Conservation (phyloP, 2,888 invertebrate genomes). For the Leucophora obtusa region DNA sequence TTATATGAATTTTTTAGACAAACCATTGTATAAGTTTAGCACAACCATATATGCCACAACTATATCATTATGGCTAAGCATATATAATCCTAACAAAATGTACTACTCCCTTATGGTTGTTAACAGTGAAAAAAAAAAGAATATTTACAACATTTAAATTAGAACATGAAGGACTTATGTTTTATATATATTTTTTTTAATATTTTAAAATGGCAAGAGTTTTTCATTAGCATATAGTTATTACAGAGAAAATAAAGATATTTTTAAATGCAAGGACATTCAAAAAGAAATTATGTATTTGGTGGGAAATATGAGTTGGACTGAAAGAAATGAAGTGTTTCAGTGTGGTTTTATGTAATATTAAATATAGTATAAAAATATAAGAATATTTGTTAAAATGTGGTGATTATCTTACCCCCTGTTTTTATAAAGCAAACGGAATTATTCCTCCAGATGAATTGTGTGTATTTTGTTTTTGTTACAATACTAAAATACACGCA, state of each 20-base stretch:
- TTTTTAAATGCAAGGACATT: conserved; percentile 32
- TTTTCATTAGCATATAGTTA: conserved; percentile 58
- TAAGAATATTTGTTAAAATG: too few relatives aligned
- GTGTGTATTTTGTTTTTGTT: too few relatives aligned
- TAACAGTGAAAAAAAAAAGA: conserved; percentile 25
- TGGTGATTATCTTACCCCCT: too few relatives aligned
- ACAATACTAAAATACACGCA: too few relatives aligned
- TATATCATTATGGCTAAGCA: conserved; percentile 62
- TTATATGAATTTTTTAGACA: conserved; percentile 36
- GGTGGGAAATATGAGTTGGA: background rate
- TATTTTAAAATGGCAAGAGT: conserved; percentile 33
- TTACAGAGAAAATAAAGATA: conserved; percentile 21
- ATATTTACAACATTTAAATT: conserved; percentile 38
- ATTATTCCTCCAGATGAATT: too few relatives aligned
- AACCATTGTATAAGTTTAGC: background rate
- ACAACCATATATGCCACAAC: conserved; percentile 26
- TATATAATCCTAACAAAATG: conserved; percentile 64
- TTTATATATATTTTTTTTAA: conserved; percentile 2
- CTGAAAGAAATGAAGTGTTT: background rate
- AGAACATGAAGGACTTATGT: conserved; percentile 49
- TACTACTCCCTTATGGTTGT: conserved; percentile 55
- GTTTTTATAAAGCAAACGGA: too few relatives aligned
- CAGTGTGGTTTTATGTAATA: too few relatives aligned
- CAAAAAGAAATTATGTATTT: background rate
- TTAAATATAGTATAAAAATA: too few relatives aligned